Evolutionary conservation across 2,888 invertebrate species (phyloP).

Genomic region (Amaurobius ferox): DNA sequence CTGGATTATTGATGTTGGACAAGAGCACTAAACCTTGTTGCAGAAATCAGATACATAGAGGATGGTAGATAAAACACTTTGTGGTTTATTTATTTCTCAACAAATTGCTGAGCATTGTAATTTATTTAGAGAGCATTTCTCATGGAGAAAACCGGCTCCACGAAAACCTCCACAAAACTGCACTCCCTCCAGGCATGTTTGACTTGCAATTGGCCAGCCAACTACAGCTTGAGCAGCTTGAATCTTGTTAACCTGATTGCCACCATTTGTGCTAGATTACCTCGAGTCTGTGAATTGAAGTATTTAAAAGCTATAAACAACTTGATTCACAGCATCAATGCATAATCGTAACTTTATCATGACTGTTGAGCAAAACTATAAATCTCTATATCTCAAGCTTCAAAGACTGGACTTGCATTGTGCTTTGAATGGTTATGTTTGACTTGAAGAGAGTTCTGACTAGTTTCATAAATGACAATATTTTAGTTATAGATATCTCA

Average conservation of each 20-base stretch:
- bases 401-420: conserved; percentile 23
- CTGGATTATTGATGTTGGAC: neutral
- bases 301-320: neutral
- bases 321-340: conserved; percentile 10
- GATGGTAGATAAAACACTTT: neutral
- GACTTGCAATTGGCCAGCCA: conserved; percentile 60
- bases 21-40: conserved; percentile 8
- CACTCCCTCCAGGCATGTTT: conserved; percentile 6
- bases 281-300: conserved; percentile 12
- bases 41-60: neutral
- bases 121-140: neutral
- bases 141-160: conserved; percentile 41
- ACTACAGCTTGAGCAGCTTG: conserved; percentile 34
- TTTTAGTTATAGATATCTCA: conserved; percentile 35
- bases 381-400: conserved; percentile 10
- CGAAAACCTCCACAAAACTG: conserved; percentile 20
- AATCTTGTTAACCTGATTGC: conserved; percentile 14
- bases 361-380: conserved; percentile 43
- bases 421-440: conserved; percentile 39
- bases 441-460: conserved; percentile 55
- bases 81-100: neutral
- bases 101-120: neutral
- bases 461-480: conserved; percentile 52
- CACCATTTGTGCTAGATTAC: conserved; percentile 13
- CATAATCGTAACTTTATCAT: neutral